These are phyloP conservation scores for Oscheius sp. DNA, from an alignment of 2,888 invertebrate species.

Conservation along the genomic window DNA sequence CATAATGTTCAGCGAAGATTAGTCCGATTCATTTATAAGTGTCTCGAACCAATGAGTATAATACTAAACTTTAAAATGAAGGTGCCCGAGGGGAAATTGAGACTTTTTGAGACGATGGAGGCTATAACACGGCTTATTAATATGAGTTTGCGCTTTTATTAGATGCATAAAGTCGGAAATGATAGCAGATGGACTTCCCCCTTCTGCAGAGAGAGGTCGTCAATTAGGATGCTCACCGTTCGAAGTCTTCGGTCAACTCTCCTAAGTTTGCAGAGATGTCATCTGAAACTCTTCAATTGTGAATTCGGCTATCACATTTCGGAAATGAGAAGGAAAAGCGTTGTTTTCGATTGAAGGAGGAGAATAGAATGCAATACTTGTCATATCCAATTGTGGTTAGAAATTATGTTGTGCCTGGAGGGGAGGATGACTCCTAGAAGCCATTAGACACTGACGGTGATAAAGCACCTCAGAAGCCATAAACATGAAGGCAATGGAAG, in stretches of 20 bases:
- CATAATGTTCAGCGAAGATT: not conserved
- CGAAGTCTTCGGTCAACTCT: not conserved
- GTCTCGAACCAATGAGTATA: not conserved
- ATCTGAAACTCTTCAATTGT: conserved; percentile 20
- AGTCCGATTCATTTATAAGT: not conserved
- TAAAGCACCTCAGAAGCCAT: not conserved
- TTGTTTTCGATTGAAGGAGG: conserved; percentile 1
- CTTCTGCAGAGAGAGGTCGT: not conserved
- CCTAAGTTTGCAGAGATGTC: no score
- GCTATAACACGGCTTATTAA: conserved; percentile 11
- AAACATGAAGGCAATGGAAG: not conserved
- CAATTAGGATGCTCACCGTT: no score
- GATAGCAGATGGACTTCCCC: conserved; percentile 22
- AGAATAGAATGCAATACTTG: conserved; percentile 1
- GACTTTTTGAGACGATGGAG: conserved; percentile 7
- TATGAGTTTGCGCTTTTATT: conserved; percentile 18
- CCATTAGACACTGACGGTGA: not conserved
- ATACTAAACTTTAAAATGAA: no score
- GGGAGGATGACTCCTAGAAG: not conserved
- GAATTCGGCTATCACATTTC: conserved; percentile 17
- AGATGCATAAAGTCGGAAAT: conserved; percentile 8
- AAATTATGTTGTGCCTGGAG: not conserved
- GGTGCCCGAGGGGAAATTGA: conserved; percentile 14
- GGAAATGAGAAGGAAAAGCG: conserved; percentile 11
- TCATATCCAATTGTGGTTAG: conserved; percentile 15